Conservation (phyloP, 2,113 vertebrate genomes). For the Chrysochloris asiatica region DNA sequence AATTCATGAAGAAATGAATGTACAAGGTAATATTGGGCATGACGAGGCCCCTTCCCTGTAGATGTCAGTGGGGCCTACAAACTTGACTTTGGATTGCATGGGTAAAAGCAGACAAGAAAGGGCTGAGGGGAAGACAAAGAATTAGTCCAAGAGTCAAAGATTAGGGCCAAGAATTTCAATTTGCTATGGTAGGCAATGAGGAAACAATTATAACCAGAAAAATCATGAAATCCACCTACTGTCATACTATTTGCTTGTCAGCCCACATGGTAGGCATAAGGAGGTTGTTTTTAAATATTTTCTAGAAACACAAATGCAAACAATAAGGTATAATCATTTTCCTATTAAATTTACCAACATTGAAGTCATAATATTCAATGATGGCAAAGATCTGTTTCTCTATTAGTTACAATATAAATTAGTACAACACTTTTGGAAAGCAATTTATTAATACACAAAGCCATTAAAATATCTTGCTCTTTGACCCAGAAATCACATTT, state of each 20-base stretch:
- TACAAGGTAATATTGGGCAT: neutral
- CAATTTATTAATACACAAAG: conserved; percentile 29
- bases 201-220: conserved; percentile 58
- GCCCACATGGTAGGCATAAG: conserved; percentile 31
- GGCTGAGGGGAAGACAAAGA: conserved; percentile 10
- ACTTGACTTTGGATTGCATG: neutral
- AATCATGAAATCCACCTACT: conserved; percentile 45
- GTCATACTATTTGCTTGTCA: conserved; percentile 53
- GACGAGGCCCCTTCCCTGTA: neutral
- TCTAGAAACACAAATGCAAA: conserved; percentile 51
- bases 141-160: conserved; percentile 42
- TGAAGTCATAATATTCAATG: conserved; percentile 19
- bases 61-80: neutral
- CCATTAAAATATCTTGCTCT: conserved; percentile 33
- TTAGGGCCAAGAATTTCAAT: conserved; percentile 53
- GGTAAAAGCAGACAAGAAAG: neutral
- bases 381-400: conserved; percentile 18
- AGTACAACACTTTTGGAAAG: conserved; percentile 41
- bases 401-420: conserved; percentile 35
- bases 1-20: neutral
- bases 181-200: conserved; percentile 45
- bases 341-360: conserved; percentile 45
- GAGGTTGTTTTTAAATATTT: conserved; percentile 48
- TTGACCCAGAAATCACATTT: conserved; percentile 39
- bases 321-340: conserved; percentile 8